Percentiles rank a stretch among this genome's conserved stretches.
Evolutionary conservation across 2,113 vertebrate species (phyloP).

Genomic region (Charadrius vociferus): DNA sequence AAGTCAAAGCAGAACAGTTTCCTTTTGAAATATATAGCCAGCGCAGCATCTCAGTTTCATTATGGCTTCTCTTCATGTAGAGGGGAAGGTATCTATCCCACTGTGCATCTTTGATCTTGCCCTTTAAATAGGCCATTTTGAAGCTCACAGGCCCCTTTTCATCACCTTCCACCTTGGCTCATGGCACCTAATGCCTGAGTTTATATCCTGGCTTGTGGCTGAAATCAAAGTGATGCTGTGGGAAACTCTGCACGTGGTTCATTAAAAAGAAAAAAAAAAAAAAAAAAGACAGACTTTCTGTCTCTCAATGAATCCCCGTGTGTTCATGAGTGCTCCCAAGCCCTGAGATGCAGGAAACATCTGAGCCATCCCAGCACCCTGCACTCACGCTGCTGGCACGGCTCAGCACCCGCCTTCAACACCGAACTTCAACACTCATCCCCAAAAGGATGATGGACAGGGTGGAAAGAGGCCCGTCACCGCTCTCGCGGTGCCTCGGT

Average conservation of each 20-base stretch:
- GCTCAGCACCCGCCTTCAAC: neutral
- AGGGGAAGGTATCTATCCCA: neutral
- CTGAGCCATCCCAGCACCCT: accelerated
- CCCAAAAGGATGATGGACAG: neutral
- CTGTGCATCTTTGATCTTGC: constrained; percentile 3
- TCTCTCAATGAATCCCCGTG: neutral
- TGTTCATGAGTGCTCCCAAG: neutral
- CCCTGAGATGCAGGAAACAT: neutral
- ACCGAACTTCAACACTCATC: neutral
- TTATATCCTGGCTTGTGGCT: neutral
- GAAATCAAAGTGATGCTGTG: constrained; percentile 27
- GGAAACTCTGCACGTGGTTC: neutral
- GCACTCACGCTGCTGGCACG: neutral
- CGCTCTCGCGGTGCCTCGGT: neutral
- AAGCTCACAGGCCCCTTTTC: neutral
- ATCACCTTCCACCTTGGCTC: neutral
- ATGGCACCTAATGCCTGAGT: neutral
- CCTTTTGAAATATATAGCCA: neutral
- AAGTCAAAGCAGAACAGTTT: constrained; percentile 18
- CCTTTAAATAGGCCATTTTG: neutral
- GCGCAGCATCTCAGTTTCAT: neutral
- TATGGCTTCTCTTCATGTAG: neutral
- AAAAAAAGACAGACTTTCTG: neutral
- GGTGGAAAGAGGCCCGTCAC: neutral
- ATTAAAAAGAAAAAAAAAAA: neutral